phyloP scores from a whole-genome alignment of 2,113 vertebrate species.

The Ceyx cyanopectus region DNA sequence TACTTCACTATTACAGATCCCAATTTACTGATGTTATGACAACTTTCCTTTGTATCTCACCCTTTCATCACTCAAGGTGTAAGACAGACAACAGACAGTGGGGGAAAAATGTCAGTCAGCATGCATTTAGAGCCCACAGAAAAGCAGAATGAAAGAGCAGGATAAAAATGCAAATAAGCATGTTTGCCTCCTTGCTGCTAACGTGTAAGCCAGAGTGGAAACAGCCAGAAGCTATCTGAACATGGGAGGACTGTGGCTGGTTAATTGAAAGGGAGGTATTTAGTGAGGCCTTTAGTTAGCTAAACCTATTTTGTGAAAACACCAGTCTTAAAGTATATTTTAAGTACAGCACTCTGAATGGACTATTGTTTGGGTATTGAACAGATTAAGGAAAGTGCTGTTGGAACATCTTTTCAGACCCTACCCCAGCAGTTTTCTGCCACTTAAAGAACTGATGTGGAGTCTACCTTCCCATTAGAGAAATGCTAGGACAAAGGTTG shows the following conservation, averaged over 20 bases:
- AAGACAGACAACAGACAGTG: not conserved
- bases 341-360: not conserved
- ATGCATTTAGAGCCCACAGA: not conserved
- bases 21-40: not conserved
- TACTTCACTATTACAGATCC: not conserved
- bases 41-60: not conserved
- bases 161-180: not conserved
- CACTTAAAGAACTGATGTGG: not conserved
- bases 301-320: not conserved
- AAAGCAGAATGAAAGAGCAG: not conserved
- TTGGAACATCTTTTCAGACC: not conserved
- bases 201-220: not conserved
- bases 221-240: not conserved
- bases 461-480: not conserved
- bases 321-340: not conserved
- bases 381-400: not conserved
- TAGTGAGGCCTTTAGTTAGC: not conserved
- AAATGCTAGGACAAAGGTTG: too few species aligned
- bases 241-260: not conserved
- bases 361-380: not conserved
- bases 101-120: not conserved
- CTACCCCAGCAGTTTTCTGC: not conserved
- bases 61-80: not conserved
- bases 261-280: not conserved
- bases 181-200: not conserved